Base-by-base conservation (phyloP, 1,140 invertebrate genomes). In the Cardiocondyla obscurior region DNA sequence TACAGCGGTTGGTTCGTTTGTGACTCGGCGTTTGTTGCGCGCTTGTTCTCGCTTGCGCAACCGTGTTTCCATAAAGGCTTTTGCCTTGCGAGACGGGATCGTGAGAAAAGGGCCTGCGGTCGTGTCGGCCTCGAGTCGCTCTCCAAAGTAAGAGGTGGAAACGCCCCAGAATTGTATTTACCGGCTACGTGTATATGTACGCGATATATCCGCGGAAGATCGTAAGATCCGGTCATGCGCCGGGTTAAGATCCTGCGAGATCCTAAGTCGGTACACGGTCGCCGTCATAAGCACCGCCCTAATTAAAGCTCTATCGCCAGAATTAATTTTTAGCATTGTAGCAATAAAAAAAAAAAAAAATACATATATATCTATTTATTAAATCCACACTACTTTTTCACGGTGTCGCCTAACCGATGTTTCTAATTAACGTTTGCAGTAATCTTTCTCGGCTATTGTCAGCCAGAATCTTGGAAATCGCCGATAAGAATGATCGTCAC, bases 21-120 rank as follows among this genome's bases (percentile, higher is more conserved):
- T 33, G 16, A 12, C 60, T 65, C 14, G 10, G 6, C 36, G 28
- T 30, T 64, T 64, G 49, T 79, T 67, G 46, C 22, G 46, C 73
- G 14, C 58, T 49, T 33, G 22, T 44, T 62, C 36, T 79, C 51
- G 28, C 62, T 85, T 69, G 53, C 77, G 67, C 60, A 62, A 85
- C 49, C 67, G 22, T 53, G 83, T 57, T 53, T 82, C 74, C 67
- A 51, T 58, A 65, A 64, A 70, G 64, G 28, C 33, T 42, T 46
- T 76, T 49, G 44, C 30, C 19, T 57, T 33, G 77, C 7, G 33
- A 58, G 77, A 87, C 25, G 53, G 49, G 76, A 81, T 77, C 77
- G 87, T 85, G 87, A 81, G 83, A 85, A 88, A 88, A 82, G 77
- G 72, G 81, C 55, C 39, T 46, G 57, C 72, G 81, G 51, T 51